These are phyloP conservation scores for Ormyrus pomaceus DNA, from an alignment of 2,888 invertebrate genomes.

Conservation along the genomic window DNA sequence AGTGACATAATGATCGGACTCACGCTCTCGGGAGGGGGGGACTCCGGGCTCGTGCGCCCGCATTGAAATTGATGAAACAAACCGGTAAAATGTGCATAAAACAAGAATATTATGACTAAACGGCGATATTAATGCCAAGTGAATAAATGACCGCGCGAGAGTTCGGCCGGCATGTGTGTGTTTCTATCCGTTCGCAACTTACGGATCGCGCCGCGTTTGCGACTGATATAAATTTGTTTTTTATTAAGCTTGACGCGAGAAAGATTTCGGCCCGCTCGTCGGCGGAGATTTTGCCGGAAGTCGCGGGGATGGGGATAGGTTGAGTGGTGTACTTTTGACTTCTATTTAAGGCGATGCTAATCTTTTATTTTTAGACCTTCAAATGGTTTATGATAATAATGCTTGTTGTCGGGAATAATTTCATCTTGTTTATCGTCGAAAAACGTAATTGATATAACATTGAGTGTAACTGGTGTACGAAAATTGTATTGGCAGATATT, in stretches of 20 bases:
- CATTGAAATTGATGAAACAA: slow-evolving; percentile 32
- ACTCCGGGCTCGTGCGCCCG: too few species aligned
- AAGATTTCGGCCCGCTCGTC: too few species aligned
- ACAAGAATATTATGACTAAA: slow-evolving; percentile 29
- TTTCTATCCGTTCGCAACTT: not conserved
- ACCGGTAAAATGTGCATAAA: slow-evolving; percentile 45
- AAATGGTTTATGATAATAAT: not conserved
- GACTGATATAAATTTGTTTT: slow-evolving; percentile 17
- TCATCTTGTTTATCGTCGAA: too few species aligned
- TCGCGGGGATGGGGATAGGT: too few species aligned
- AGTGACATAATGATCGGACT: slow-evolving; percentile 34
- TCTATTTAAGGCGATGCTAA: not conserved
- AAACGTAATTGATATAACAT: too few species aligned
- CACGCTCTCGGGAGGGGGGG: not conserved
- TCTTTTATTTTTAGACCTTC: not conserved
- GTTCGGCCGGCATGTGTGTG: not conserved
- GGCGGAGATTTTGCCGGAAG: too few species aligned
- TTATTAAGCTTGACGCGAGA: not conserved
- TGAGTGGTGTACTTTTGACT: too few species aligned
- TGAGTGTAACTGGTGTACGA: too few species aligned
- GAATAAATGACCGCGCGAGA: slow-evolving; percentile 29
- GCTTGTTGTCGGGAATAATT: too few species aligned
- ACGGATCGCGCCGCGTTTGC: slow-evolving; percentile 10
- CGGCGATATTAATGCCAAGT: slow-evolving; percentile 44
- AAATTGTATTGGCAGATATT: too few species aligned